A percentile compares a stretch with the other conserved stretches of the same genome.
Evolutionary conservation across 2,797 vertebrate genomes (phyloP).

Genomic region (Malurus splendens): DNA sequence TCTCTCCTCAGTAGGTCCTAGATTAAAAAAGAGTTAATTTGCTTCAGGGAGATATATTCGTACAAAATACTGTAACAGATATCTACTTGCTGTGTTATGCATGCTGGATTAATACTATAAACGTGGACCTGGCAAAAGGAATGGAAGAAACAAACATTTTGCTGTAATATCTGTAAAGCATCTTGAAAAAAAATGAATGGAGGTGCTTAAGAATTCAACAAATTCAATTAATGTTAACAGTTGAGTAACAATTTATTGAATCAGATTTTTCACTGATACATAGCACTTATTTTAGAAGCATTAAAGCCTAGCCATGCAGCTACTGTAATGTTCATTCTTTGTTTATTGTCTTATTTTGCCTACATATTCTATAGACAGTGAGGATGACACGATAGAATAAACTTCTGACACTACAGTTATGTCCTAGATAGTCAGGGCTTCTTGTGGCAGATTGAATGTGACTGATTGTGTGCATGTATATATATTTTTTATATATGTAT

Average conservation of each 20-base stretch:
- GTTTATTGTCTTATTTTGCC: neutral
- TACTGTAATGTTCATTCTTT: neutral
- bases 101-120: neutral
- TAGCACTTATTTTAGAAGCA: neutral
- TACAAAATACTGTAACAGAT: neutral
- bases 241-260: neutral
- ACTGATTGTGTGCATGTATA: neutral
- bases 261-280: neutral
- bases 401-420: neutral
- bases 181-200: neutral
- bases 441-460: neutral
- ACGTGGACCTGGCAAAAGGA: neutral
- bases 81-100: neutral
- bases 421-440: neutral
- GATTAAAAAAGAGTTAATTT: neutral
- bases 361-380: neutral
- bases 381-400: neutral
- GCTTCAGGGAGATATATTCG: neutral
- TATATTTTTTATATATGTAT: neutral
- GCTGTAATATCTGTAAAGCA: neutral
- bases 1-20: neutral
- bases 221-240: neutral
- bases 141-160: neutral
- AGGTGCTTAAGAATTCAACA: neutral
- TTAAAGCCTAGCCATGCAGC: fast-evolving